phyloP scores from a whole-genome alignment of 1,140 invertebrate species.

The Heliconius hermathena region DNA sequence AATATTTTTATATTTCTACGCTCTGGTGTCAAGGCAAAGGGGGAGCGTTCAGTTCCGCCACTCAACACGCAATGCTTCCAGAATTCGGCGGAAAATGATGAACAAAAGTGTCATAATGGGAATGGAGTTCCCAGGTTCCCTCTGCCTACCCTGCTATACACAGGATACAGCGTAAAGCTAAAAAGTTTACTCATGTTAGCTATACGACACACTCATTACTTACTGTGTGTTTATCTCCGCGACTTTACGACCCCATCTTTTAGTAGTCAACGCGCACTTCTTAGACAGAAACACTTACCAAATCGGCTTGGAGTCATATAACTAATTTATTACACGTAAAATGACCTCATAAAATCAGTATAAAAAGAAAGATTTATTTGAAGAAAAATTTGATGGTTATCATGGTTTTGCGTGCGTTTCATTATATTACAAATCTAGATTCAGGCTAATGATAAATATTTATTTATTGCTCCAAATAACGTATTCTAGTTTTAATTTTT shows the following conservation, averaged over 20 bases:
- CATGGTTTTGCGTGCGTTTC: slow-evolving; percentile 31
- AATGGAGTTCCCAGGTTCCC: too few species aligned
- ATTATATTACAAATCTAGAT: slow-evolving; percentile 25
- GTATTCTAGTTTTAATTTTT: not conserved
- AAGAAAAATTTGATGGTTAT: slow-evolving; percentile 46
- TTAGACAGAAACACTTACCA: slow-evolving; percentile 32
- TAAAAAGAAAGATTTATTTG: slow-evolving; percentile 54
- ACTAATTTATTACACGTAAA: slow-evolving; percentile 61
- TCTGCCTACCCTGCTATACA: too few species aligned
- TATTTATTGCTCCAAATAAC: not conserved
- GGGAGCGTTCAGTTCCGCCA: too few species aligned
- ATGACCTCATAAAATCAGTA: slow-evolving; percentile 24
- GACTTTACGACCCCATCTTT: slow-evolving; percentile 40
- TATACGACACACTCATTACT: not conserved
- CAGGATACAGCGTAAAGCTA: too few species aligned
- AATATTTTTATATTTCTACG: too few species aligned
- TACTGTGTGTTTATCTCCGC: slow-evolving; percentile 12
- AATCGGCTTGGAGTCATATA: slow-evolving; percentile 41
- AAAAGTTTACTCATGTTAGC: not conserved
- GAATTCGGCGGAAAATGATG: too few species aligned
- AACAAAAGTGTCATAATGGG: too few species aligned
- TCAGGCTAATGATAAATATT: slow-evolving; percentile 22
- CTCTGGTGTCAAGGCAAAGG: too few species aligned
- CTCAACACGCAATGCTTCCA: too few species aligned
- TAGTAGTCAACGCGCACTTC: slow-evolving; percentile 33